phyloP scores from a whole-genome alignment of 35 echinoderm and acorn worm species.

The Heliocidaris tuberculata region DNA sequence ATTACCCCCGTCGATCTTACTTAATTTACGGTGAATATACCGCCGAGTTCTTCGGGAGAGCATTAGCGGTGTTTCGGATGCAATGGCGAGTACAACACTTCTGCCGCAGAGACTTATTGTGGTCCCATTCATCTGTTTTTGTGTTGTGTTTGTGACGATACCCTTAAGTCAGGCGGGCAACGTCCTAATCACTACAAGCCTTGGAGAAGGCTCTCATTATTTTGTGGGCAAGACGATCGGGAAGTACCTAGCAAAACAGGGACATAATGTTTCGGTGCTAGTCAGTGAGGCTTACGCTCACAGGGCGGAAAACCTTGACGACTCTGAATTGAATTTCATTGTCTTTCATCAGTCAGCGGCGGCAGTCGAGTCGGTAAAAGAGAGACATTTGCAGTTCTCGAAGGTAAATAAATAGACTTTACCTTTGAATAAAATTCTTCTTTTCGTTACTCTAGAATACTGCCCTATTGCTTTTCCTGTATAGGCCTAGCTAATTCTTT shows the following conservation, averaged over 20 bases:
- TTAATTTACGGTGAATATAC: no score
- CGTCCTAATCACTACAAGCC: background rate
- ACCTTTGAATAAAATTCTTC: no score
- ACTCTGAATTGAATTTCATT: conserved; percentile 5
- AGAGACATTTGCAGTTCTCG: background rate
- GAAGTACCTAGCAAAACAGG: background rate
- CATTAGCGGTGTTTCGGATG: no score
- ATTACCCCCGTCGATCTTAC: no score
- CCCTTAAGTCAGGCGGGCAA: background rate
- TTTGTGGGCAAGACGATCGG: conserved; percentile 38
- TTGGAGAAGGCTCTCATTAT: conserved; percentile 32
- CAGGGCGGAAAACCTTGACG: conserved; percentile 4
- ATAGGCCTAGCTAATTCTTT: no score
- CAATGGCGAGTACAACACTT: background rate
- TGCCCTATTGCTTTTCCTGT: no score
- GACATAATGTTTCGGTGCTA: conserved; percentile 25
- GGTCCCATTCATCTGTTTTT: background rate
- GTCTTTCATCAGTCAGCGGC: background rate
- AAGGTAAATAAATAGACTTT: background rate
- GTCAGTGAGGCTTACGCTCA: conserved; percentile 8
- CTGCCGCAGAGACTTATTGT: background rate
- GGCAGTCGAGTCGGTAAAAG: background rate
- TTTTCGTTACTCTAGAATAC: no score
- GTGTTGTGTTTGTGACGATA: background rate
- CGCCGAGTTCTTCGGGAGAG: no score